phyloP scores from a whole-genome alignment of 2,113 vertebrate species.

The Turdus rufiventris region DNA sequence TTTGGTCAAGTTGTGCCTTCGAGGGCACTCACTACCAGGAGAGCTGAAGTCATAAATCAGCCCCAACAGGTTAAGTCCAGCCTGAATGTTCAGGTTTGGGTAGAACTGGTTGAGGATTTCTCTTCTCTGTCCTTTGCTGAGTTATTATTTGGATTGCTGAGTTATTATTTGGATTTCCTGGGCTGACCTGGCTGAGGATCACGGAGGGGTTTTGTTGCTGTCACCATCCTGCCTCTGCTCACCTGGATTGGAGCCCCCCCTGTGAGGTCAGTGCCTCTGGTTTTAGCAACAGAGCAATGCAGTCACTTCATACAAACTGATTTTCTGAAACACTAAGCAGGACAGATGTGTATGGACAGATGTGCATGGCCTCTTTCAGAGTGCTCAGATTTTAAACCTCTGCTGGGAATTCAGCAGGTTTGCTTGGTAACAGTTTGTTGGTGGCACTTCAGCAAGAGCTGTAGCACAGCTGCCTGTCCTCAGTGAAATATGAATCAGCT shows the following conservation, averaged over 20 bases:
- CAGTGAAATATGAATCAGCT: neutral
- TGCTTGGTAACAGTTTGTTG: neutral
- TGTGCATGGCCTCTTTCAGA: neutral
- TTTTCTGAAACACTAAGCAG: neutral
- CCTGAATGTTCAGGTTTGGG: neutral
- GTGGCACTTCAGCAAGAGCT: neutral
- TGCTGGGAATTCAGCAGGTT: neutral
- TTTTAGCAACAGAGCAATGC: neutral
- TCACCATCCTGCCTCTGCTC: neutral
- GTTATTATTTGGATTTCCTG: neutral
- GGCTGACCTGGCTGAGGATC: neutral
- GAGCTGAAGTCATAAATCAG: neutral
- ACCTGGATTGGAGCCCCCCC: neutral
- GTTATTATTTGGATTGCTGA: neutral
- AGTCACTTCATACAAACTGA: neutral
- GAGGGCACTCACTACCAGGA: neutral
- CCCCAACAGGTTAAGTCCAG: neutral
- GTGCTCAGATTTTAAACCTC: neutral
- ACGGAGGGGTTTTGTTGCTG: neutral
- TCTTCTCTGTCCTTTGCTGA: neutral
- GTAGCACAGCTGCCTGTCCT: neutral
- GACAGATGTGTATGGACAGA: neutral
- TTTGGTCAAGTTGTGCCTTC: neutral
- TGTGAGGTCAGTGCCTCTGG: neutral
- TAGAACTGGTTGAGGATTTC: fast-evolving